Percentiles rank a stretch among this genome's conserved stretches.
Conservation (phyloP, 1,140 invertebrate species). For the Chrysoperla carnea region DNA sequence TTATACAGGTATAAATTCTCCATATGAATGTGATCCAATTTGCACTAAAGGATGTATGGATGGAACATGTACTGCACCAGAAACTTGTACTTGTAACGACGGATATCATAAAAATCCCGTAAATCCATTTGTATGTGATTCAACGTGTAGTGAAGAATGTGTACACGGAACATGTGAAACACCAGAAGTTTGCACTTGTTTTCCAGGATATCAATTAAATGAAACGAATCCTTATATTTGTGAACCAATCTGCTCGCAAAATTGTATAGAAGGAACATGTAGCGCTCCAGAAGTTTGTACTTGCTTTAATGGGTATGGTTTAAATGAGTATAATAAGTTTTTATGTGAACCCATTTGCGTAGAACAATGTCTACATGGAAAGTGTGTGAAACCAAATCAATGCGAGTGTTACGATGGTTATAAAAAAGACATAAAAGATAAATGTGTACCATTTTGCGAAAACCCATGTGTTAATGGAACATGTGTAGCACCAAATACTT, state of each 20-base stretch:
- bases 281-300: conserved; percentile 11
- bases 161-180: conserved; percentile 1
- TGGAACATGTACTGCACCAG: conserved; percentile 22
- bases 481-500: background rate
- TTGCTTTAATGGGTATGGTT: conserved; percentile 9
- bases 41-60: conserved; percentile 29
- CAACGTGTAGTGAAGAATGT: conserved; percentile 1
- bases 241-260: conserved; percentile 16
- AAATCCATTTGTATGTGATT: background rate
- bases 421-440: conserved; percentile 7
- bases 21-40: background rate
- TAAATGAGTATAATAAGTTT: background rate
- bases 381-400: conserved; percentile 25
- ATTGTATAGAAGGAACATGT: conserved; percentile 12
- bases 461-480: background rate
- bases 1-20: conserved; percentile 9
- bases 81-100: conserved; percentile 11
- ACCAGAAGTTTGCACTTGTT: conserved; percentile 5
- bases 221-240: conserved; percentile 3
- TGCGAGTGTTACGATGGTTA: conserved; percentile 13
- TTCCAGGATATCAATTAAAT: conserved; percentile 9
- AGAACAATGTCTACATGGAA: conserved; percentile 28
- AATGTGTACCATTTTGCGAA: conserved; percentile 4
- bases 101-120: conserved; percentile 11
- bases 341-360: conserved; percentile 28